Evolutionary conservation across 2,797 vertebrate genomes (phyloP).

Genomic region (Sciurus carolinensis): DNA sequence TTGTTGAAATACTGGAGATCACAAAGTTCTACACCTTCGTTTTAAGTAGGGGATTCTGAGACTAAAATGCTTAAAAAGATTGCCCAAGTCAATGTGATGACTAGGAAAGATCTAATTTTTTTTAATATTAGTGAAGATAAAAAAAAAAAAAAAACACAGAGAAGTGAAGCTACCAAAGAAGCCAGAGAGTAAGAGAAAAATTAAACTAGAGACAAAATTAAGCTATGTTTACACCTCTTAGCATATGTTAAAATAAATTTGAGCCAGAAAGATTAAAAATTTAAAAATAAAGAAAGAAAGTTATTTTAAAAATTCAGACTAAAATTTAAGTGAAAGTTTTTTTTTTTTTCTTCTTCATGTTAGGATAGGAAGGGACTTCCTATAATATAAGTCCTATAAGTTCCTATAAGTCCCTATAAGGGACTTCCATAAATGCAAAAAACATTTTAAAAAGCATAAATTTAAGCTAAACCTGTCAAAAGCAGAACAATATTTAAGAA

Average conservation of each 20-base stretch:
- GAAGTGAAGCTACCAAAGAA: not conserved
- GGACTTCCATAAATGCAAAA: not conserved
- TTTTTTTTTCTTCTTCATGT: not conserved
- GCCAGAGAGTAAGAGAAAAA: not conserved
- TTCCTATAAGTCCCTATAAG: no score
- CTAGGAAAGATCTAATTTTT: not conserved
- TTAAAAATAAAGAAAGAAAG: not conserved
- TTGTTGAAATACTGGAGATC: not conserved
- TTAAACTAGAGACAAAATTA: not conserved
- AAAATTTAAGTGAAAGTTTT: conserved; percentile 23
- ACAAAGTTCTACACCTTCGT: not conserved
- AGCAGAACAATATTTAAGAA: conserved; percentile 56
- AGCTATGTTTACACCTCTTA: not conserved
- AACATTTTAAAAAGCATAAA: not conserved
- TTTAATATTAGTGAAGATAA: conserved; percentile 37
- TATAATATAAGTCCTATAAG: no score
- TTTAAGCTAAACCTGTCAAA: conserved; percentile 47
- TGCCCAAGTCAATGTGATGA: not conserved
- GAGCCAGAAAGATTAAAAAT: not conserved
- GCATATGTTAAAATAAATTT: conserved; percentile 37
- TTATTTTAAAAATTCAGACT: not conserved
- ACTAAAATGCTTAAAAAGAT: not conserved
- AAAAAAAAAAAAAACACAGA: not conserved
- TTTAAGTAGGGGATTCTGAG: not conserved
- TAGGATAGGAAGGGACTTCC: not conserved